phyloP scores from a whole-genome alignment of 1,140 invertebrate species.

The Cardiocondyla obscurior region DNA sequence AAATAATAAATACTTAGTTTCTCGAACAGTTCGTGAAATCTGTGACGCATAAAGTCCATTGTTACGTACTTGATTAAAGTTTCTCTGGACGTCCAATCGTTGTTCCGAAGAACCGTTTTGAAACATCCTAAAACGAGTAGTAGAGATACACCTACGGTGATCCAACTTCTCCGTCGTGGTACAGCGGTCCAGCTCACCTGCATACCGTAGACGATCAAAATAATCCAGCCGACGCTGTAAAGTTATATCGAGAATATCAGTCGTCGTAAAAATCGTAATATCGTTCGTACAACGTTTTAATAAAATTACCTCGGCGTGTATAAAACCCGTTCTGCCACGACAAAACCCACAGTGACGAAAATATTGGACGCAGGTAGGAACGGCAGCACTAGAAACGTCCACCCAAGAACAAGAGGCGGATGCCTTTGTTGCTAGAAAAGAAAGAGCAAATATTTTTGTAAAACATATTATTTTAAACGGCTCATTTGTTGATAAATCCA shows the following conservation, averaged over 20 bases:
- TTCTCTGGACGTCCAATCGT: conserved; percentile 91
- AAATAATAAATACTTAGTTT: no score
- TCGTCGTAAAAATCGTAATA: neutral
- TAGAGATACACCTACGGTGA: conserved; percentile 84
- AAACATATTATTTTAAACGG: neutral
- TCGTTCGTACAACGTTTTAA: neutral
- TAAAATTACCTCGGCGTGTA: conserved; percentile 92
- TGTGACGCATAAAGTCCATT: neutral
- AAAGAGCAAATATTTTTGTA: conserved; percentile 35
- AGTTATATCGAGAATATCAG: neutral
- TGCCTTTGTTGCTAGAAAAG: conserved; percentile 86
- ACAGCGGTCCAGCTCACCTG: conserved; percentile 86
- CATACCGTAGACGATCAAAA: conserved; percentile 87
- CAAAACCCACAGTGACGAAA: conserved; percentile 95
- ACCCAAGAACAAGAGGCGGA: conserved; percentile 86
- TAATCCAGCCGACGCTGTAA: conserved; percentile 87
- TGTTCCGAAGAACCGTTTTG: conserved; percentile 89
- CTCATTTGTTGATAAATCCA: conserved; percentile 3
- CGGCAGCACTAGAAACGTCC: conserved; percentile 89
- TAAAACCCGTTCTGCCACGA: conserved; percentile 94
- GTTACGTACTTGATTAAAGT: conserved; percentile 87
- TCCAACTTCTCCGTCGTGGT: conserved; percentile 81
- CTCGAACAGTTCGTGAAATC: neutral
- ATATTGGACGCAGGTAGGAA: conserved; percentile 95
- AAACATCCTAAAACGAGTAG: conserved; percentile 86